Conservation (phyloP, 2,113 vertebrate species). For the Brachirus orientalis region DNA sequence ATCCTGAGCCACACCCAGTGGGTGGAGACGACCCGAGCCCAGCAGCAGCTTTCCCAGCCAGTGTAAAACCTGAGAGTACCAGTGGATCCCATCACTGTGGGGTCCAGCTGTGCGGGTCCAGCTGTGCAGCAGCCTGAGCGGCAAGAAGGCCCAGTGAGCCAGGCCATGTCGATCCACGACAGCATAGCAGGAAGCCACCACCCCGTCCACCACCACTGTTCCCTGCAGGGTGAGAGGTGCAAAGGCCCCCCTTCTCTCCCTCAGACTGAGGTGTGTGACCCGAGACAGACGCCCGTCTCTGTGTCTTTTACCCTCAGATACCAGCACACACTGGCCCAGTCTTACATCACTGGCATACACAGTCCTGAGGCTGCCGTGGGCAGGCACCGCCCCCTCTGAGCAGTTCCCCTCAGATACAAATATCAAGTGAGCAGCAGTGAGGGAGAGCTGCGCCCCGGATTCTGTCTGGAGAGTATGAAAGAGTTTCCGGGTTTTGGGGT, state of each 20-base stretch:
- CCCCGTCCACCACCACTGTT: constrained; percentile 88
- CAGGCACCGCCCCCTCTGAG: constrained; percentile 69
- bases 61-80: constrained; percentile 89
- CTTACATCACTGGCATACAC: constrained; percentile 78
- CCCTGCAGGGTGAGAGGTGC: constrained; percentile 89
- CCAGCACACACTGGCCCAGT: constrained; percentile 75
- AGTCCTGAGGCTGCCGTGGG: constrained; percentile 72
- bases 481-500: constrained; percentile 71
- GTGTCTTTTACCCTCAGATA: constrained; percentile 10
- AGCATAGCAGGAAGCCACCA: constrained; percentile 91
- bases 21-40: constrained; percentile 86
- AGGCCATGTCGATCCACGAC: constrained; percentile 85
- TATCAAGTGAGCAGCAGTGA: constrained; percentile 90
- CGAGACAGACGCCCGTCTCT: constrained; percentile 69
- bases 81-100: constrained; percentile 85
- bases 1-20: constrained; percentile 75
- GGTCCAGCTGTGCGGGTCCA: constrained; percentile 72
- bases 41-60: constrained; percentile 85
- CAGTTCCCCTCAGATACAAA: constrained; percentile 85
- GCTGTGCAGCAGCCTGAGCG: constrained; percentile 85
- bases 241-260: constrained; percentile 81
- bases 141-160: constrained; percentile 90
- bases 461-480: constrained; percentile 88
- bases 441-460: constrained; percentile 78
- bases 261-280: constrained; percentile 75